A percentile compares a stretch with the other conserved stretches of the same genome.
These are phyloP conservation scores for Pachycephus smyrnensis DNA, from an alignment of 2,888 invertebrate species.

Conservation along the genomic window DNA sequence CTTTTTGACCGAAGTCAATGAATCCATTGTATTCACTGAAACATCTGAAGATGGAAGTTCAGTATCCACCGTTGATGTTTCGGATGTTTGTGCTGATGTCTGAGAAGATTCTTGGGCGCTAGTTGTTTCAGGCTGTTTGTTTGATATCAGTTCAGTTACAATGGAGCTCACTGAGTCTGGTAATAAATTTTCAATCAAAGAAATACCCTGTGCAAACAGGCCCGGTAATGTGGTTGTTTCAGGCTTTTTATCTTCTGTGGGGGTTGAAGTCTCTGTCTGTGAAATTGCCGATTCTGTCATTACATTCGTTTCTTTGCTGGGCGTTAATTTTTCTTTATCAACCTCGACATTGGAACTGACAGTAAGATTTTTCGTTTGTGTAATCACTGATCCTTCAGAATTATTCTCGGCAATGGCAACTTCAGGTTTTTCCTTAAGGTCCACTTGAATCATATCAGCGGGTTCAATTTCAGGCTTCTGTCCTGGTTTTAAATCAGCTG, in stretches of 20 bases:
- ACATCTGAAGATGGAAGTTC: not conserved
- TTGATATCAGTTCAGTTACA: constrained; percentile 15
- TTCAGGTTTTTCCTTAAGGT: not conserved
- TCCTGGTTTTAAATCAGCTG: constrained; percentile 18
- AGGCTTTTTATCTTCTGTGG: constrained; percentile 10
- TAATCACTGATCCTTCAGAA: not conserved
- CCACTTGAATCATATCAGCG: not conserved
- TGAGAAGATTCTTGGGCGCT: constrained; percentile 13
- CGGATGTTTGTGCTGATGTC: constrained; percentile 5
- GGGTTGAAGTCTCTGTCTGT: not conserved
- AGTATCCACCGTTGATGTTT: not conserved
- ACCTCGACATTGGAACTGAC: constrained; percentile 2
- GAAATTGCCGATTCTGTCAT: not conserved
- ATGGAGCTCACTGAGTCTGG: constrained; percentile 17
- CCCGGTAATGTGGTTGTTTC: constrained; percentile 7
- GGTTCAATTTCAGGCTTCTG: constrained; percentile 11
- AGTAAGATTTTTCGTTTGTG: not conserved
- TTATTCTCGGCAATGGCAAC: not conserved
- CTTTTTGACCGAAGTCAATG: not conserved
- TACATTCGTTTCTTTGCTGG: not conserved
- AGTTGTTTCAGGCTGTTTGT: constrained; percentile 19
- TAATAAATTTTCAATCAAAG: constrained; percentile 10
- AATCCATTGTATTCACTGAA: not conserved
- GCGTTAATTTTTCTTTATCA: not conserved
- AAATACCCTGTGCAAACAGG: not conserved